Evolutionary conservation across 2,888 invertebrate genomes (phyloP).

Genomic region (Dolichopus griseipennis): DNA sequence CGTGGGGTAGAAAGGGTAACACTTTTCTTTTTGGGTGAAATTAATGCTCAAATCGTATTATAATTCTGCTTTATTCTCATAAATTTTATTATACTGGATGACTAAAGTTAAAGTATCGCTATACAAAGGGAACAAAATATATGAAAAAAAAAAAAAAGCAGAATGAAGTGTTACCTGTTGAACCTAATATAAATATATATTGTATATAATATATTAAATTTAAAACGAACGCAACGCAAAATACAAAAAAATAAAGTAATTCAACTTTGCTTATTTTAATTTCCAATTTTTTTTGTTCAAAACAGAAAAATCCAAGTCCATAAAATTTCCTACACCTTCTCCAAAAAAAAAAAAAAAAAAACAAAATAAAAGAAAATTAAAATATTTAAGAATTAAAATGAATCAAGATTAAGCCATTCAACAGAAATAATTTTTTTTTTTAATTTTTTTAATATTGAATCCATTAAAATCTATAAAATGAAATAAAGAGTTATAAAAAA

Average conservation of each 20-base stretch:
- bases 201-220: no score
- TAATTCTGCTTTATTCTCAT: background rate
- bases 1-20: no score
- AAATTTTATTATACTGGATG: background rate
- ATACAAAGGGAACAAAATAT: background rate
- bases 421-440: background rate
- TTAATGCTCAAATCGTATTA: background rate
- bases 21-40: background rate
- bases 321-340: no score
- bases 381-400: background rate
- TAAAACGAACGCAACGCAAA: background rate
- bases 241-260: background rate
- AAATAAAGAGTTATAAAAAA: background rate
- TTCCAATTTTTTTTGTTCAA: background rate
- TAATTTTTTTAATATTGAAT: background rate
- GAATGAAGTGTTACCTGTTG: no score
- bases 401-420: slow-evolving; percentile 1
- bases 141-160: background rate
- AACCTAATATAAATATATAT: no score
- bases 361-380: background rate
- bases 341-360: no score
- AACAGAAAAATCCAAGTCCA: background rate
- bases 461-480: background rate
- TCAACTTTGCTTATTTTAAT: no score
- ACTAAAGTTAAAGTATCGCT: background rate